Conservation (phyloP, 2,888 invertebrate species). For the Tubulanus polymorphus region DNA sequence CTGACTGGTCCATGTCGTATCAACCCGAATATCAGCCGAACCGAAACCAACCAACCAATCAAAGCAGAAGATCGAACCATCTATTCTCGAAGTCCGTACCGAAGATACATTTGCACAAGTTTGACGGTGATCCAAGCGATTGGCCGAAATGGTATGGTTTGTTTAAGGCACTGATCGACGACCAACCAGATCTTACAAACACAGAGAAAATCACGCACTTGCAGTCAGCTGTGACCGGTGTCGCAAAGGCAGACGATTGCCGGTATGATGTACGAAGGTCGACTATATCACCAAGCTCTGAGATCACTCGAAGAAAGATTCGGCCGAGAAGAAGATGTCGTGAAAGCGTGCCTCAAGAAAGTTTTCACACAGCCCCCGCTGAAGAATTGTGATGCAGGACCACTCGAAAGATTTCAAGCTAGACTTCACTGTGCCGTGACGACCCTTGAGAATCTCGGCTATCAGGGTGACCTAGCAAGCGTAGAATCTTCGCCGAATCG, state of each 20-base stretch:
- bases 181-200: not conserved
- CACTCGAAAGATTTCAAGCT: not conserved
- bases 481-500: no score
- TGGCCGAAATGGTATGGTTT: not conserved
- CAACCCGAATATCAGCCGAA: no score
- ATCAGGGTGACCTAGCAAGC: not conserved
- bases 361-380: not conserved
- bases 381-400: not conserved
- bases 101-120: not conserved
- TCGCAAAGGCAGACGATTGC: not conserved
- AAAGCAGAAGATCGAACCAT: no score
- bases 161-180: not conserved
- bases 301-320: not conserved
- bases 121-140: not conserved
- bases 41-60: no score
- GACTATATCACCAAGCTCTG: not conserved
- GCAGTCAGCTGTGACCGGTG: not conserved
- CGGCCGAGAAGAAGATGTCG: not conserved
- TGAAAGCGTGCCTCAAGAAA: not conserved
- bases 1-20: no score
- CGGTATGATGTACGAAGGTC: not conserved
- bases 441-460: not conserved
- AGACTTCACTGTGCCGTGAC: not conserved
- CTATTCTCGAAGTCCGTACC: not conserved
- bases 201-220: not conserved